Conservation (phyloP, 37 sponge, comb jelly and placozoan species). For the Theonella swinhoei region DNA sequence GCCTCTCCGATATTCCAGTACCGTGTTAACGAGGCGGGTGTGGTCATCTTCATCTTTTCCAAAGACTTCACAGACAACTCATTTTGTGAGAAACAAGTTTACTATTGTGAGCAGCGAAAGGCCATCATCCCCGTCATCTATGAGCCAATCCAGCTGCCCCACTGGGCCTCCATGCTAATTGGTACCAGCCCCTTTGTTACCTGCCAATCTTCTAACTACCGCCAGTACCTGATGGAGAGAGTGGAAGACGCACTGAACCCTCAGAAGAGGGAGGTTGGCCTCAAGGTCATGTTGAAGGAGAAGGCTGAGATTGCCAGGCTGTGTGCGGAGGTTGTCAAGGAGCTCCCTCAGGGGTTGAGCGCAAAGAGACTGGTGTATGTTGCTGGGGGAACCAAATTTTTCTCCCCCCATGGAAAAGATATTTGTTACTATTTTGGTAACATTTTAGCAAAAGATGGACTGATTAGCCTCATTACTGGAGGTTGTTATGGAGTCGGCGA, state of each 20-base stretch:
- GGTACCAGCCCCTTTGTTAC: conserved; percentile 71
- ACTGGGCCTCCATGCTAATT: conserved; percentile 80
- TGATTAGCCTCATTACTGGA: conserved; percentile 72
- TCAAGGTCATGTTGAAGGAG: conserved; percentile 14
- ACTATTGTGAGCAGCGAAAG: conserved; percentile 86
- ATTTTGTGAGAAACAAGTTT: conserved; percentile 75
- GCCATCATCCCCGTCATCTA: conserved; percentile 68
- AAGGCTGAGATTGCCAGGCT: conserved; percentile 31
- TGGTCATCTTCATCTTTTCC: conserved; percentile 69
- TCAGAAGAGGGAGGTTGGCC: conserved; percentile 21
- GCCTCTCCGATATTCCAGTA: conserved; percentile 28
- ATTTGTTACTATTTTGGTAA: conserved; percentile 74
- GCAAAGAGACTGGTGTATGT: conserved; percentile 58
- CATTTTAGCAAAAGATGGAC: conserved; percentile 51
- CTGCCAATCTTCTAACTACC: conserved; percentile 33
- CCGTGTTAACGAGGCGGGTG: conserved; percentile 73
- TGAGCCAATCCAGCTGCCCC: conserved; percentile 58
- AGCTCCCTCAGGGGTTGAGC: conserved; percentile 48
- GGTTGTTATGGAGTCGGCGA: conserved; percentile 91
- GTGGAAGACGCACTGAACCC: conserved; percentile 54
- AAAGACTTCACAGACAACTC: conserved; percentile 44
- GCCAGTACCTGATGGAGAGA: conserved; percentile 22
- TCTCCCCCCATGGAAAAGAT: conserved; percentile 47
- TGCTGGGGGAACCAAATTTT: conserved; percentile 77
- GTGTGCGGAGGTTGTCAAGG: conserved; percentile 26